Evolutionary conservation across 2,888 invertebrate genomes (phyloP), one percentile per base, ranked within the genome.

Genomic region (Patella pellucida): DNA sequence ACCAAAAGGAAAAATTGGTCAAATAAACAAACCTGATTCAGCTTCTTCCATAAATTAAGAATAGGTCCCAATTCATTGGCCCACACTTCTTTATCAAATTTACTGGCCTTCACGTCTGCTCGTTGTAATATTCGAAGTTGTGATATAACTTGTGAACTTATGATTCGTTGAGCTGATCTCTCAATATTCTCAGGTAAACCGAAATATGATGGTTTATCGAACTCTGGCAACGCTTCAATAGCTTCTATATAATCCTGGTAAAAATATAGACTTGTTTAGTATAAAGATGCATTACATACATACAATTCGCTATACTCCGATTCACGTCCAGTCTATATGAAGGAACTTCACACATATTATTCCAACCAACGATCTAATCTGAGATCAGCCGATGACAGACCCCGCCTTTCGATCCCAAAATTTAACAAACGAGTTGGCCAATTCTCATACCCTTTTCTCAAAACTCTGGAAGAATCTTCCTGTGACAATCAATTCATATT

Each of bases 181-280:
- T 96, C 94, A 77, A 97, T 96, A 89, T 97, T 98, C 73, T 94
- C 94, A 0, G 98, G 96, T 71, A 98, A 92, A 3, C 96, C 96
- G 86, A 97, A 95, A 85, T 95, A 93, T 9, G 93, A 92, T 0
- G 97, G 95, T 16, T 93, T 92, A 89, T 97, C 96, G 73, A 93
- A 92, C 79, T 95, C 94, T 0, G 95, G 94, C 69, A 96, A 91
- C 51, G 92, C 92, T 72, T 94, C 94, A 75, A 96, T 93, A 1
- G 93, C 91, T 12, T 93, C 92, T 4, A 94, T 85, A 85, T 94
- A 94, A 72, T 95, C 95, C 94, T 95, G 90, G 19, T 81, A 82
- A 41, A 41, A 41, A 41, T 7, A 54, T 74, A 51, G 23, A 41
- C 31, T 41, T 41, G 31, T 41, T 41, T 41, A 41, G 41, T 41